Percentiles rank a stretch among this genome's conserved stretches.
Conservation (phyloP, 2,113 vertebrate species). For the Crypturellus undulatus region DNA sequence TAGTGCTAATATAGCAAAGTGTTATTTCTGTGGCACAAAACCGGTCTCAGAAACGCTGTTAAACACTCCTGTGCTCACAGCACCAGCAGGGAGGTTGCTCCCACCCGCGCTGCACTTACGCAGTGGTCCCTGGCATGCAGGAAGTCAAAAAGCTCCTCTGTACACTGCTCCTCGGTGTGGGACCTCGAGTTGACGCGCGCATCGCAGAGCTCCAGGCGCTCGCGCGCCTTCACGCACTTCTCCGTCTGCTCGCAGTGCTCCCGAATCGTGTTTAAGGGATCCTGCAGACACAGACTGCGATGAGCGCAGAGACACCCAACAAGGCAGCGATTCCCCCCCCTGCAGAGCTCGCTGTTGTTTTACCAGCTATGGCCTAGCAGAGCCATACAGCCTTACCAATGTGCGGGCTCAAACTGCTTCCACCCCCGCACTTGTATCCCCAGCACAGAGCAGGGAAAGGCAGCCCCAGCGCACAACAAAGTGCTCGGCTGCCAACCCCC, state of each 20-base stretch:
- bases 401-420: too few relatives aligned
- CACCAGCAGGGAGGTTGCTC: fast-evolving
- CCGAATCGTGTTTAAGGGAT: slow-evolving; percentile 84
- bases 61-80: not conserved
- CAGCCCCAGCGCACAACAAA: not conserved
- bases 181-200: slow-evolving; percentile 82
- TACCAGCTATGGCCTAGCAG: too few relatives aligned
- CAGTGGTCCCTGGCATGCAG: slow-evolving; percentile 93
- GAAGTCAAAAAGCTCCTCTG: slow-evolving; percentile 94
- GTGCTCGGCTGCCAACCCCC: not conserved
- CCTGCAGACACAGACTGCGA: slow-evolving; percentile 64
- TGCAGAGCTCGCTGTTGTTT: not conserved
- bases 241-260: slow-evolving; percentile 84
- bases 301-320: not conserved
- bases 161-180: slow-evolving; percentile 86
- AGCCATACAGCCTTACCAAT: fast-evolving
- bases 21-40: not conserved
- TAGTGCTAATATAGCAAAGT: not conserved
- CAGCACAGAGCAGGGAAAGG: not conserved
- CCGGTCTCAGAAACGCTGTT: fast-evolving
- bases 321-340: not conserved
- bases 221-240: slow-evolving; percentile 83
- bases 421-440: fast-evolving
- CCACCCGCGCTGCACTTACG: slow-evolving; percentile 69
- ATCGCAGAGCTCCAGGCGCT: slow-evolving; percentile 85